Evolutionary conservation across 2,888 invertebrate species (phyloP), one percentile per base, ranked within the genome.

Genomic region (Abrostola tripartita): DNA sequence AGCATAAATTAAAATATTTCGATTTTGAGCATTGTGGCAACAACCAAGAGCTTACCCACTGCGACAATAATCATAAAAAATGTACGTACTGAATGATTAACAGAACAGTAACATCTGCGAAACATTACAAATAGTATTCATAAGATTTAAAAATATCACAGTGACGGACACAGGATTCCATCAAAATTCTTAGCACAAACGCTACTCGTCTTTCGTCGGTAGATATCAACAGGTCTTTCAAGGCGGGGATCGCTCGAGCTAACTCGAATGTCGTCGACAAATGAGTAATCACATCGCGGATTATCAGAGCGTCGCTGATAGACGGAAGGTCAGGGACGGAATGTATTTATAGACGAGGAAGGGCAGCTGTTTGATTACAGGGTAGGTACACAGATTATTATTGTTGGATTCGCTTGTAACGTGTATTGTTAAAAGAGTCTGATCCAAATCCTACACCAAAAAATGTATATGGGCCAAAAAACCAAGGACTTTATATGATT

Each of bases 121-220:
- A 63, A 53, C 65, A 54, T 58, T 61, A 24, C 10, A 61, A 63
- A 52, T 50, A 56, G 54, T 59, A 61, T 49, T 58, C 35, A 14
- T 47, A 44, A 42, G 51, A 59, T 36, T 60, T 73, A 78, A 66
- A 79, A 78, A 76, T 77, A 76, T 56, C 68, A 53, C 65, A 61
- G 52, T 55, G 71, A 63, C 65, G 55, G 61, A 36, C 36, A 61
- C 38, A 56, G 44, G 61, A 65, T 78, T 74, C 68, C 63, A 67
- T 71, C 79, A 79, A 66, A 74, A 66, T 61, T 55, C 51, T 65
- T 41, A 51, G 38, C 47, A 52, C 65, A 68, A 61, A 68, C 71
- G 68, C 47, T 65, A 37, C 63, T 36, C 42, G 37, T 78, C 78
- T 62, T 42, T 78, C 74, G 60, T 66, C 77, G 52, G 36, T 52